Base-by-base conservation (phyloP, 2,797 vertebrate species). In the Triplophysa yarkandensis region DNA sequence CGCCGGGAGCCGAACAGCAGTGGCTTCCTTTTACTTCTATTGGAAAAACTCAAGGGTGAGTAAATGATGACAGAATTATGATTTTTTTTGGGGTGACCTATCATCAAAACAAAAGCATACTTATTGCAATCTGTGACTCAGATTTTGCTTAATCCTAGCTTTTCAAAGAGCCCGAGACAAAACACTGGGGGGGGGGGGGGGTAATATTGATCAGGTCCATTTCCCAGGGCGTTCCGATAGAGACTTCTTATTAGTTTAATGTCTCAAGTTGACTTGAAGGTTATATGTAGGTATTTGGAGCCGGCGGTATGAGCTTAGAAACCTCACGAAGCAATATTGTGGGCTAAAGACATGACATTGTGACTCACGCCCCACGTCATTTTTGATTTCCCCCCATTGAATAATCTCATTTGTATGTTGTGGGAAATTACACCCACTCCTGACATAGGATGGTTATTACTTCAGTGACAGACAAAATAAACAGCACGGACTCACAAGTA, bases 401-500 rank as follows among this genome's bases (percentile, higher is more conserved):
- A 43, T 21, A 61, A 50, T 63, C 58, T 25, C 19, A 63, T 41
- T 41, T 17, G 43, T 21, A n/a, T 28, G 25, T 19, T 52, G 46
- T 23, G 8, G 61, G 8, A 6, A 2, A 62, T 39, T 39, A 30
- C 46, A 46, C 46, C 55, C 21, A 14, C 71, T 72, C 57, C 48
- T 25, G 55, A 39, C 65, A 25, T 48, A 27, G 48, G 11, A 73
- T 68, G 64, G 64, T 73, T 44, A 73, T 41, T 25, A 64, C 13
- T 60, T 46, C 27, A 13, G 27, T 13, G 30, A 27, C 4, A 23
- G 57, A 10, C 21, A 52, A 72, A 72, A 63, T 48, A 63, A 63
- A 78, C 64, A 44, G 41, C 68, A 52, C 28, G 5, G 39, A 25
- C 13, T 43, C 52, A 46, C 43, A 19, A 19, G 21, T 25, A 21